Evolutionary conservation across 2,113 vertebrate genomes (phyloP), one percentile per base, ranked within the genome.

Genomic region (Numida meleagris): DNA sequence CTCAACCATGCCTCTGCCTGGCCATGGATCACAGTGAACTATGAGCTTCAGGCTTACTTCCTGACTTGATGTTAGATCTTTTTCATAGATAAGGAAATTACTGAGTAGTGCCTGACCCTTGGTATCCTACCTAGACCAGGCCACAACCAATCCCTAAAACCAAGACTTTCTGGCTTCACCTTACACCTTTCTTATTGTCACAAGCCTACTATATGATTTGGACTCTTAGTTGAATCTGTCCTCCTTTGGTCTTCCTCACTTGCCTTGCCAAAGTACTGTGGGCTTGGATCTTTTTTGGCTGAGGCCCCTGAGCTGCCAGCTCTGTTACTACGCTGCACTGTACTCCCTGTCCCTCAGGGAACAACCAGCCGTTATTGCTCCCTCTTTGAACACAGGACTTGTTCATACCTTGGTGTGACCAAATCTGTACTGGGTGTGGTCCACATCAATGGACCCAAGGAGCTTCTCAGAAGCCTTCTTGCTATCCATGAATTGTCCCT

Each of bases 401-500:
- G 5, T 55, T 72, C 51, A 55, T 98, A 98, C 99, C 98, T 99
- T 99, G 7, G 99, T 99, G 88, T 99, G 98, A 53, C 98, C 98
- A 55, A 99, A 99, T 97, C 95, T 98, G 86, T 99, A 99, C 82
- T 99, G 98, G 1, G 97, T 97, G 19, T 99, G 98, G 66, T 99
- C 99, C 38, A 99, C 96, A 65, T 99, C 98, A 48, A 99, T 98
- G 61, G 98, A 99, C 17, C 97, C 98, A 46, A 99, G 96, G 19
- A 99, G 98, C 67, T 99, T 99, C 92, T 99, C 98, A 36, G 98
- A 98, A 70, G 98, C 98, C 80, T 99, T 99, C 90, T 96, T 96
- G 72, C 89, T 96, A 2, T 96, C 95, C 40, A 96, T 96, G 63
- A 96, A 96, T 50, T 96, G 95, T 2, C 95, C 95, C 0, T 96